These are phyloP conservation scores for Atrichornis clamosus DNA, from an alignment of 2,113 vertebrate genomes.

Conservation along the genomic window DNA sequence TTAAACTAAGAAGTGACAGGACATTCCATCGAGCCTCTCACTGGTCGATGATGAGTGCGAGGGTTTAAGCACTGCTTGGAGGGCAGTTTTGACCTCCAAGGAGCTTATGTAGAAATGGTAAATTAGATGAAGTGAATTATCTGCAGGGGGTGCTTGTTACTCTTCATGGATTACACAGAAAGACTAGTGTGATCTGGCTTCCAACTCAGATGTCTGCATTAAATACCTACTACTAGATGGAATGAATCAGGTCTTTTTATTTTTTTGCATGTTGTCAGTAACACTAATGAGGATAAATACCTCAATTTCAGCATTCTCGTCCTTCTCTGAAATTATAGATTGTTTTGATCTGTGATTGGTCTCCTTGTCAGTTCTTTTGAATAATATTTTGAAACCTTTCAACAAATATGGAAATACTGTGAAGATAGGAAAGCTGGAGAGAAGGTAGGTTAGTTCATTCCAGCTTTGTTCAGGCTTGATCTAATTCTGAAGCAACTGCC, in stretches of 20 bases:
- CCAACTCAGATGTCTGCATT: background rate
- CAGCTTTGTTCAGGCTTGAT: conserved; percentile 10
- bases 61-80: background rate
- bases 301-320: background rate
- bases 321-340: background rate
- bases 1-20: background rate
- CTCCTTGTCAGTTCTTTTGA: background rate
- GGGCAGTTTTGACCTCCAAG: background rate
- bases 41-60: rapidly evolving
- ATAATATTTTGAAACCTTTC: background rate
- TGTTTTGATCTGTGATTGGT: background rate
- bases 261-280: background rate
- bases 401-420: background rate
- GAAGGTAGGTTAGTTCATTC: background rate
- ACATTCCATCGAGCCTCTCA: background rate
- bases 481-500: background rate
- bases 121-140: background rate
- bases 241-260: background rate
- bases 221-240: background rate
- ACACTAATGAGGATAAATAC: background rate
- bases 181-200: background rate
- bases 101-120: background rate
- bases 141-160: background rate
- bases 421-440: background rate
- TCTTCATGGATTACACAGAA: background rate